Conservation (phyloP, 2,888 invertebrate species). For the Conus canariensis region DNA sequence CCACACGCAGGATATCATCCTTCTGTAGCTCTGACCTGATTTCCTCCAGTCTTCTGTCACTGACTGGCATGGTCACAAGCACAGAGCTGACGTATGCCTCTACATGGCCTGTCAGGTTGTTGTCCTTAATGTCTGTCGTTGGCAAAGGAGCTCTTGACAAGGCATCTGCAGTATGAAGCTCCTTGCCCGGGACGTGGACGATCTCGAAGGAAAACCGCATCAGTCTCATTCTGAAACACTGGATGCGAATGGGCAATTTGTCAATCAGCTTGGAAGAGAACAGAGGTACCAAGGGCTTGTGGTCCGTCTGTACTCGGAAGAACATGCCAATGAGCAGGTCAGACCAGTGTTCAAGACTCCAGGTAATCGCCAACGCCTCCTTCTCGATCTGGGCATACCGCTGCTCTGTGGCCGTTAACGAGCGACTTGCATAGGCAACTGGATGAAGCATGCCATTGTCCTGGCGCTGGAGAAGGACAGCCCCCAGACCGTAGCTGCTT, state of each 20-base stretch:
- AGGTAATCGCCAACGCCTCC: slow-evolving; percentile 29
- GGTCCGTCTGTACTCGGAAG: slow-evolving; percentile 24
- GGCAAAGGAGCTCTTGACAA: neutral
- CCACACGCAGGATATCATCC: neutral
- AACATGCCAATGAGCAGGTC: neutral
- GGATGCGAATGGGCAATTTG: slow-evolving; percentile 32
- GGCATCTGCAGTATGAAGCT: neutral
- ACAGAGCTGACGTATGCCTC: neutral
- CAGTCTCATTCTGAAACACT: slow-evolving; percentile 22
- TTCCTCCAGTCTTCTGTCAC: neutral
- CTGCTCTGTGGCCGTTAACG: slow-evolving; percentile 15
- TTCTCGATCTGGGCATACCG: slow-evolving; percentile 33
- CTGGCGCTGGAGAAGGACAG: slow-evolving; percentile 23
- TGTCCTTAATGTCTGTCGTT: neutral
- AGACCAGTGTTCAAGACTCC: slow-evolving; percentile 28
- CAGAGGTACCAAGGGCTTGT: slow-evolving; percentile 21
- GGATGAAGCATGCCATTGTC: slow-evolving; percentile 1
- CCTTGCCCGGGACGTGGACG: neutral
- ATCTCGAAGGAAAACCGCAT: neutral
- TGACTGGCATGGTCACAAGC: neutral
- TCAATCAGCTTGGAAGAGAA: slow-evolving; percentile 26
- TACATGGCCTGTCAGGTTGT: neutral
- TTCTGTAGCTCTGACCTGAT: neutral
- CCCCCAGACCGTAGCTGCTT: neutral
- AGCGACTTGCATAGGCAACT: slow-evolving; percentile 18